Evolutionary conservation across 1,140 invertebrate genomes (phyloP).

Genomic region (Cydia pomonella): DNA sequence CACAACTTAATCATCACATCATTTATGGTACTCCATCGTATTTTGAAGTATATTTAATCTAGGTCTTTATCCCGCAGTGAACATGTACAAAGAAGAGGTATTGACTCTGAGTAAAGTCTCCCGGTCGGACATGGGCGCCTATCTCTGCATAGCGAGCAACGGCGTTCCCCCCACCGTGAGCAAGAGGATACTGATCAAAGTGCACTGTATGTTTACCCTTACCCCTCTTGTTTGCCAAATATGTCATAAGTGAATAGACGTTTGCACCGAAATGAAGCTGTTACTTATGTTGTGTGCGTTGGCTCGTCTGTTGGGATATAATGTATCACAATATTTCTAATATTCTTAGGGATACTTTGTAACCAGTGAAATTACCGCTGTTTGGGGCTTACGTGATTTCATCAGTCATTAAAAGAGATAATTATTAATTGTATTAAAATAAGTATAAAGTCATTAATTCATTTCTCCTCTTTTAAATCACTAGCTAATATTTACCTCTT

Average conservation of each 20-base stretch:
- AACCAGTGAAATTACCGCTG: slow-evolving; percentile 16
- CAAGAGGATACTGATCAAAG: slow-evolving; percentile 90
- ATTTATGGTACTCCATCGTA: neutral
- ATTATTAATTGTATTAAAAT: too few relatives aligned
- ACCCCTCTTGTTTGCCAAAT: slow-evolving; percentile 28
- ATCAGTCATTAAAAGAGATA: too few relatives aligned
- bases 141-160: slow-evolving; percentile 92
- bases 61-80: slow-evolving; percentile 70
- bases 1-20: too few relatives aligned
- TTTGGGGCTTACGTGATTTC: too few relatives aligned
- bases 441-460: too few relatives aligned
- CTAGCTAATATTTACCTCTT: too few relatives aligned
- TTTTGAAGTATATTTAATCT: neutral
- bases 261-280: slow-evolving; percentile 28
- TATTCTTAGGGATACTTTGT: neutral
- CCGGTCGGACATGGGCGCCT: slow-evolving; percentile 93
- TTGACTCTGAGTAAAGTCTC: slow-evolving; percentile 90
- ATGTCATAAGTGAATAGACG: slow-evolving; percentile 30
- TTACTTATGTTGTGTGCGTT: slow-evolving; percentile 17
- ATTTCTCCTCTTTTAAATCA: too few relatives aligned
- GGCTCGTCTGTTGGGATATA: slow-evolving; percentile 29
- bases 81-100: slow-evolving; percentile 85
- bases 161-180: slow-evolving; percentile 90
- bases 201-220: slow-evolving; percentile 88
- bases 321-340: slow-evolving; percentile 25